phyloP scores from a whole-genome alignment of 2,888 invertebrate species.

The Torymus auratus region DNA sequence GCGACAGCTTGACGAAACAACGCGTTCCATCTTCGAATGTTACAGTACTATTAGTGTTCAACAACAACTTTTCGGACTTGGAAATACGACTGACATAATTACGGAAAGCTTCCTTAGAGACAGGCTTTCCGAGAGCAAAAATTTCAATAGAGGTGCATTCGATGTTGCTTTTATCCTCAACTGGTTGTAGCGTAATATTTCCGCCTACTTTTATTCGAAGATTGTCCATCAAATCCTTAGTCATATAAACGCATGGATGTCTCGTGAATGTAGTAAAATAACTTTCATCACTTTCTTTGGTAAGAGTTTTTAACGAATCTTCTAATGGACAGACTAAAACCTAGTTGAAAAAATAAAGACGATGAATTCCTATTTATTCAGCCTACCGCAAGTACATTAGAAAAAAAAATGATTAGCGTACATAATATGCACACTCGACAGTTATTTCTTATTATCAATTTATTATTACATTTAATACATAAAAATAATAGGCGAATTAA shows the following conservation, averaged over 20 bases:
- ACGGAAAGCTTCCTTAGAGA: constrained; percentile 66
- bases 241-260: constrained; percentile 78
- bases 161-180: constrained; percentile 75
- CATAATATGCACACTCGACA: too few relatives aligned
- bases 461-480: too few relatives aligned
- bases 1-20: constrained; percentile 64
- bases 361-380: background rate
- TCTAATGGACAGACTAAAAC: constrained; percentile 15
- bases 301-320: background rate
- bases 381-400: too few relatives aligned
- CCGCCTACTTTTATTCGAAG: constrained; percentile 80
- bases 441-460: too few relatives aligned
- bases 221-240: constrained; percentile 79
- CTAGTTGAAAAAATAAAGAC: background rate
- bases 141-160: constrained; percentile 77
- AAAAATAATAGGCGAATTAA: too few relatives aligned
- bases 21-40: constrained; percentile 51
- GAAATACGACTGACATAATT: constrained; percentile 76
- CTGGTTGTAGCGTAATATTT: constrained; percentile 78
- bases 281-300: background rate
- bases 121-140: constrained; percentile 66
- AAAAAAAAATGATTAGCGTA: too few relatives aligned
- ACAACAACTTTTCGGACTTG: constrained; percentile 78
- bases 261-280: constrained; percentile 19
- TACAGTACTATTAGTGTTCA: constrained; percentile 78